Evolutionary conservation across 2,797 vertebrate species (phyloP).

Genomic region (Scleropages formosus): DNA sequence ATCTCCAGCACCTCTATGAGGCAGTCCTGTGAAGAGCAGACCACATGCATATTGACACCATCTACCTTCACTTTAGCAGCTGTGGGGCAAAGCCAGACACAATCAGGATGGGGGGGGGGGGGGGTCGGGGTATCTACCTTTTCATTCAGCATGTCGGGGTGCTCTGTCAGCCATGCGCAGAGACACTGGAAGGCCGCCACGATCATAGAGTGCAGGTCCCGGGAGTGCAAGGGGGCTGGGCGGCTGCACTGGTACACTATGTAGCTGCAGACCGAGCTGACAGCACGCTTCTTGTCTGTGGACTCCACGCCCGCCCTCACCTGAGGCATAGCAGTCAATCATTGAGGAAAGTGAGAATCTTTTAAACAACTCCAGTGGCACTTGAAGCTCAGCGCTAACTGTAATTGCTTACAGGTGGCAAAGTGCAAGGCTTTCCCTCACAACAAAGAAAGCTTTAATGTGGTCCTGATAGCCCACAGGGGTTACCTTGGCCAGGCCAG

Average conservation of each 20-base stretch:
- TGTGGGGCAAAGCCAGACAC: too few species aligned
- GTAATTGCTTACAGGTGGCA: neutral
- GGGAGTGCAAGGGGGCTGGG: constrained; percentile 86
- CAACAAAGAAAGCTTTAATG: too few species aligned
- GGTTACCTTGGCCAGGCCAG: constrained; percentile 90
- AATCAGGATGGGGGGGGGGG: too few species aligned
- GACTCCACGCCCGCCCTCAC: constrained; percentile 79
- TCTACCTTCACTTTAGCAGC: too few species aligned
- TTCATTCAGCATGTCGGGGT: constrained; percentile 85
- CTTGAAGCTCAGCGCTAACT: neutral
- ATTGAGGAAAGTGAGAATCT: neutral
- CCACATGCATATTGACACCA: neutral
- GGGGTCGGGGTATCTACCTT: constrained; percentile 68
- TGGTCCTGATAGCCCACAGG: neutral
- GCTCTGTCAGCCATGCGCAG: constrained; percentile 85
- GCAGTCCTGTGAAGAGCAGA: constrained; percentile 73
- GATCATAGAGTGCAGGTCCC: constrained; percentile 93
- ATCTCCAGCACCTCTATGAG: constrained; percentile 88
- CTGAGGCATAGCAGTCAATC: constrained; percentile 52
- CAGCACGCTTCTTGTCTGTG: constrained; percentile 72
- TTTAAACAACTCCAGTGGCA: neutral
- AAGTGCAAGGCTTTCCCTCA: neutral
- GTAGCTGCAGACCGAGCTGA: constrained; percentile 82
- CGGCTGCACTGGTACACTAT: constrained; percentile 90
- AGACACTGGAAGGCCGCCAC: constrained; percentile 90